These are phyloP conservation scores for Eucidaris tribuloides DNA, from an alignment of 35 echinoderm and acorn worm genomes.

Conservation along the genomic window DNA sequence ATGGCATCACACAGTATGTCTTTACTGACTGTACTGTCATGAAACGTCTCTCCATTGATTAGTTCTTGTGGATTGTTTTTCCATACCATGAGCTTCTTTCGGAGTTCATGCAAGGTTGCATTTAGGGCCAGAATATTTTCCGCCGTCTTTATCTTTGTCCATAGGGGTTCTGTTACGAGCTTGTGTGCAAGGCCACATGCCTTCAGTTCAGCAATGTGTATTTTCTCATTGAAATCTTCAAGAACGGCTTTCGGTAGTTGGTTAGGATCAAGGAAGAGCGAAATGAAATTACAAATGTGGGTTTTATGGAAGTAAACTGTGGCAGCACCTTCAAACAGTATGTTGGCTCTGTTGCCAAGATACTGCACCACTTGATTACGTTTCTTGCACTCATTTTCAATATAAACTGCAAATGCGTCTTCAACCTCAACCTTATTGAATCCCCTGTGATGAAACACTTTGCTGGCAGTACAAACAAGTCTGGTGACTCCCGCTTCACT, in stretches of 20 bases:
- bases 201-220: conserved; percentile 30
- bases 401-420: conserved; percentile 3
- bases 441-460: conserved; percentile 39
- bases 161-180: conserved; percentile 48
- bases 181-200: conserved; percentile 47
- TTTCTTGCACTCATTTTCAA: not conserved
- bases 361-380: not conserved
- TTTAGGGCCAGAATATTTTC: conserved; percentile 49
- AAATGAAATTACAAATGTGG: conserved; percentile 32
- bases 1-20: conserved; percentile 5
- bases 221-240: conserved; percentile 22
- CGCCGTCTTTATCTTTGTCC: conserved; percentile 40
- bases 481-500: too few species aligned
- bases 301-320: conserved; percentile 33
- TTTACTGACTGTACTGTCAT: not conserved
- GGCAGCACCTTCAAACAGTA: conserved; percentile 43
- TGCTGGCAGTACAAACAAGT: conserved; percentile 29
- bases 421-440: conserved; percentile 36
- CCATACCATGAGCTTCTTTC: conserved; percentile 3
- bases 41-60: not conserved
- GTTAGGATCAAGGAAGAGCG: conserved; percentile 30
- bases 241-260: conserved; percentile 18
- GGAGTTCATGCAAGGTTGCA: not conserved
- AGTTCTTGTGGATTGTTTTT: conserved; percentile 31
- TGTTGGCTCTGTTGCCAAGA: conserved; percentile 47